Base-by-base conservation (phyloP, 2,797 vertebrate species). In the Coilia nasus region DNA sequence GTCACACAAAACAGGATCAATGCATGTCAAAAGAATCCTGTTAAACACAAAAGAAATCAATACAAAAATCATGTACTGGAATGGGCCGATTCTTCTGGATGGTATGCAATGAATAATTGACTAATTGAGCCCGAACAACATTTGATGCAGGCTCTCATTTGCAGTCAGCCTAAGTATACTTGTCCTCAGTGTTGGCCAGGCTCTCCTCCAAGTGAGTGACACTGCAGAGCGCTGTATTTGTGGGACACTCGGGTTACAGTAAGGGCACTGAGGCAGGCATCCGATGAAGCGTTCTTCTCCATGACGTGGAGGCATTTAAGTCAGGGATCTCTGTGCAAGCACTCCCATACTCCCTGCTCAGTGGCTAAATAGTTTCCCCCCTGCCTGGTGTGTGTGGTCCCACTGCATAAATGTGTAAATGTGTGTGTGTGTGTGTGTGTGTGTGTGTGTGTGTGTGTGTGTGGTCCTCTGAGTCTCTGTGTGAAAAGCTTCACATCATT, bases 171-270 rank as follows among this genome's bases (percentile, higher is more conserved):
- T 75, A 75, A 75, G 6, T 19, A 4, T 17, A 35, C 28, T 35
- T 11, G 12, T 35, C 15, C 14, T 71, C 28, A 15, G 17, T 35
- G 67, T 15, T 31, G 25, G 28, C 3, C 67, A 2, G 12, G 50
- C 50, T 54, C 50, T 19, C 1, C 67, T 75, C 28, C 31, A 17
- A 17, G 64, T 71, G 28, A 71, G 35, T 5, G 25, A 14, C 64
- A 6, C 28, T 15, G 67, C 15, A 28, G 28, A 75, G 62, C 12
- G 25, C 62, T 15, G 25, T 31, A 28, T 17, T 75, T 75, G 67
- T 41, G 85, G 82, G 83, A 62, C 82, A 71, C 60, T 82, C 60
- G 23, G 82, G 75, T 59, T 83, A 71, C 83, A 85, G 46, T 75
- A 56, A 56, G 71, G 35, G 60, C 47, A 75, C 35, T 83, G 60